Percentiles rank a stretch among this genome's conserved stretches.
These are phyloP conservation scores for Cairina moschata DNA, from an alignment of 2,113 vertebrate genomes.

Conservation along the genomic window DNA sequence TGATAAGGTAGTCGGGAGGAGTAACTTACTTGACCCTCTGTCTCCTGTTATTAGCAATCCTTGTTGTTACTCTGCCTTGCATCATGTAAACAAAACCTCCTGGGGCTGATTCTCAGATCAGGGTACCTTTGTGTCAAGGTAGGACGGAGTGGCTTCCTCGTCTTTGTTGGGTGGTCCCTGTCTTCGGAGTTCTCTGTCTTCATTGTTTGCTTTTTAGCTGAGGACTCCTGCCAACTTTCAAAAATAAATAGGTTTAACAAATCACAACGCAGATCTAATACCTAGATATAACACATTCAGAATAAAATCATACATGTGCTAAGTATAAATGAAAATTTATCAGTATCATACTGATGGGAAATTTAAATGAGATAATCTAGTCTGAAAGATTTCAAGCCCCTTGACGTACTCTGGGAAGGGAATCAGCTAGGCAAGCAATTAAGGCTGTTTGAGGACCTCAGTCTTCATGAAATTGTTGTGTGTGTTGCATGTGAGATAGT, in stretches of 20 bases:
- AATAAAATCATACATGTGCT: neutral
- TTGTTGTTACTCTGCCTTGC: neutral
- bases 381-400: neutral
- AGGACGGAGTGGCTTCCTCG: neutral
- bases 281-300: neutral
- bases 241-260: neutral
- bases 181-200: neutral
- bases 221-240: neutral
- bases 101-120: neutral
- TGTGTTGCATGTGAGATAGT: neutral
- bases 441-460: neutral
- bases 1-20: neutral
- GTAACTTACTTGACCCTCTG: neutral
- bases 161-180: fast-evolving
- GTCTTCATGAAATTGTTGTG: neutral
- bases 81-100: neutral
- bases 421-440: neutral
- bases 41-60: neutral
- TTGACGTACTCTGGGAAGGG: neutral
- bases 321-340: neutral
- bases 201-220: neutral
- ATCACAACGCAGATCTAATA: neutral
- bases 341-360: neutral
- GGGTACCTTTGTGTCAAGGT: neutral
- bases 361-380: neutral